Evolutionary conservation across 1,140 invertebrate species (phyloP).

Genomic region (Himalopsyche phryganea): DNA sequence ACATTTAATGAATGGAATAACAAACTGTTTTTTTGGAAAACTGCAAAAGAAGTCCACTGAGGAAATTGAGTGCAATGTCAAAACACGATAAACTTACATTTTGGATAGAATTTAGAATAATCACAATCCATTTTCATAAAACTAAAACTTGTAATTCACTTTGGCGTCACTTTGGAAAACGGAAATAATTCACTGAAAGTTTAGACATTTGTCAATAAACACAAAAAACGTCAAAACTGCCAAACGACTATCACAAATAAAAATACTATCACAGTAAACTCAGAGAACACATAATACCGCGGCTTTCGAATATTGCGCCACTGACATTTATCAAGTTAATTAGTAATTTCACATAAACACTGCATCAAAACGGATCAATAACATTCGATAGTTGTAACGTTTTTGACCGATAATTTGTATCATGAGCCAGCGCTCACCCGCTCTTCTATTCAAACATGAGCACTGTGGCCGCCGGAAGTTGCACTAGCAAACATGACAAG

Average conservation of each 20-base stretch:
- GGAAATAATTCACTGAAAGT: constrained; percentile 19
- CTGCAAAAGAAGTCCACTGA: not conserved
- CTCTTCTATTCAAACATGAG: constrained; percentile 55
- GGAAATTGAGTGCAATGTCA: not conserved
- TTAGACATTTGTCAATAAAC: constrained; percentile 29
- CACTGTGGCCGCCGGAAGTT: constrained; percentile 44
- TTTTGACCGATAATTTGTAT: constrained; percentile 46
- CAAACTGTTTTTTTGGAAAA: no score
- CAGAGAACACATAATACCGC: constrained; percentile 42
- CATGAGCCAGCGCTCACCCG: constrained; percentile 44
- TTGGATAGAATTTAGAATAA: constrained; percentile 53
- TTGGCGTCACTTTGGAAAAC: constrained; percentile 9
- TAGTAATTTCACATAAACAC: constrained; percentile 53
- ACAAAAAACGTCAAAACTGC: constrained; percentile 26
- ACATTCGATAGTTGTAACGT: constrained; percentile 13
- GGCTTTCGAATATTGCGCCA: constrained; percentile 56
- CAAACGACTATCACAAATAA: constrained; percentile 13
- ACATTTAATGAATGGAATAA: no score
- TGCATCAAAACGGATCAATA: constrained; percentile 20
- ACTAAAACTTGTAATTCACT: constrained; percentile 12
- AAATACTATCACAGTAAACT: not conserved
- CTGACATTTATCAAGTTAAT: constrained; percentile 51
- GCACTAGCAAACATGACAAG: constrained; percentile 64
- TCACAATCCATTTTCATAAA: constrained; percentile 50
- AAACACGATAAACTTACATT: constrained; percentile 44